A percentile compares a stretch with the other conserved stretches of the same genome.
These are phyloP conservation scores for Epinotia brunnichana DNA, from an alignment of 2,888 invertebrate genomes.

Conservation along the genomic window DNA sequence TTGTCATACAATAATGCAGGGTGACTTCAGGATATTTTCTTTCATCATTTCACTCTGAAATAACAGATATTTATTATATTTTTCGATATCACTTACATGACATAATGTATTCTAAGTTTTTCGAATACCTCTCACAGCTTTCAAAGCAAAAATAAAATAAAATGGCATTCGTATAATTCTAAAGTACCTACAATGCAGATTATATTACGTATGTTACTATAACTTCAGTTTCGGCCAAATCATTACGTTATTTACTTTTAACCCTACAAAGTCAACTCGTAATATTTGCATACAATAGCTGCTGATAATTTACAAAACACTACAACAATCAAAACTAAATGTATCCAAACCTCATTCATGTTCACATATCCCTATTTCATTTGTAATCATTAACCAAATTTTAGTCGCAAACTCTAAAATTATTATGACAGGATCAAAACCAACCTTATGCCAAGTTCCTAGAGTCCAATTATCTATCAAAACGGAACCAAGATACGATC, in stretches of 20 bases:
- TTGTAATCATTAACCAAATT: conserved; percentile 14
- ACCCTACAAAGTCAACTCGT: conserved; percentile 5
- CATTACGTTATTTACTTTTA: conserved; percentile 8
- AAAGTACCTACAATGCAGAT: background rate
- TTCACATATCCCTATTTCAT: conserved; percentile 17
- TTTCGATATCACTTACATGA: no score
- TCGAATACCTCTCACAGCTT: no score
- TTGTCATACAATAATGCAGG: no score
- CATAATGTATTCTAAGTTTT: no score
- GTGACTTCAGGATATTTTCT: background rate
- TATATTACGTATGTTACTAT: background rate
- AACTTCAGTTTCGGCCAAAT: background rate
- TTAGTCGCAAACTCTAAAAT: background rate
- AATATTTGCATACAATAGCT: conserved; percentile 30
- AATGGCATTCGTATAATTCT: no score
- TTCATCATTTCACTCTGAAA: background rate
- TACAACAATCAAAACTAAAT: conserved; percentile 28
- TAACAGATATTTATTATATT: no score
- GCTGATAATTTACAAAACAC: background rate
- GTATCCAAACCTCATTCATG: conserved; percentile 24
- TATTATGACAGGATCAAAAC: background rate
- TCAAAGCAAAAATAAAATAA: no score
- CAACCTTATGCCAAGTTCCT: background rate
- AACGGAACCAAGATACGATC: background rate
- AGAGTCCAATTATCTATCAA: background rate